Evolutionary conservation across 2,888 invertebrate genomes (phyloP).

Genomic region (Unio delphinus): DNA sequence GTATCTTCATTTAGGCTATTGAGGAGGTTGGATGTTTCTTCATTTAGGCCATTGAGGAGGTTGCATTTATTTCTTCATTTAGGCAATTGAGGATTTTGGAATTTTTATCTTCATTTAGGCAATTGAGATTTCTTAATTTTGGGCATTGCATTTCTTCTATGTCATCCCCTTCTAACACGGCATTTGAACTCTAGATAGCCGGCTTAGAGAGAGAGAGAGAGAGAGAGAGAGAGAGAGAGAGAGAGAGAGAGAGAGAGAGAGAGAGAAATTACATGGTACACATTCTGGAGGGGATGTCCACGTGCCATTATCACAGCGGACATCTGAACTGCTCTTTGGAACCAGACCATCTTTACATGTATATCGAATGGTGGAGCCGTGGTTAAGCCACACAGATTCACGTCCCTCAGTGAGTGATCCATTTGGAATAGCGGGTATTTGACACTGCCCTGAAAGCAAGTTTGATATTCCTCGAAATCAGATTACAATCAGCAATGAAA

Average conservation of each 20-base stretch:
- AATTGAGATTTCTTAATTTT: no score
- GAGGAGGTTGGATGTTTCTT: no score
- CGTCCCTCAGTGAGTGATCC: conserved; percentile 62
- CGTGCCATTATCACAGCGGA: conserved; percentile 89
- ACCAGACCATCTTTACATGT: conserved; percentile 59
- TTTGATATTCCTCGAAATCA: no score
- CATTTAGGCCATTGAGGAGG: no score
- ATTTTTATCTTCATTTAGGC: no score
- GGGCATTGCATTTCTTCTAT: no score
- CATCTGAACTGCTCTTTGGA: conserved; percentile 46
- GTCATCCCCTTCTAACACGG: no score
- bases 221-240: conserved; percentile 3
- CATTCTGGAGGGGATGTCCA: conserved; percentile 95
- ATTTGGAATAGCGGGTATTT: conserved; percentile 82
- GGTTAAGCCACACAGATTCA: conserved; percentile 53
- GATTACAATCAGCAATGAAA: no score
- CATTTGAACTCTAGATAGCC: no score
- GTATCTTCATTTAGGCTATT: no score
- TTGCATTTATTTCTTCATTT: no score
- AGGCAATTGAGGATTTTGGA: no score
- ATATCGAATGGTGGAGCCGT: conserved; percentile 51
- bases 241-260: background rate
- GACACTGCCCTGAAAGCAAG: conserved; percentile 80
- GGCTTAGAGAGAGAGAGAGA: background rate
- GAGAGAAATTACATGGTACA: conserved; percentile 79